Evolutionary conservation across 2,888 invertebrate species (phyloP), one percentile per base, ranked within the genome.

Genomic region (Colletes collaris): DNA sequence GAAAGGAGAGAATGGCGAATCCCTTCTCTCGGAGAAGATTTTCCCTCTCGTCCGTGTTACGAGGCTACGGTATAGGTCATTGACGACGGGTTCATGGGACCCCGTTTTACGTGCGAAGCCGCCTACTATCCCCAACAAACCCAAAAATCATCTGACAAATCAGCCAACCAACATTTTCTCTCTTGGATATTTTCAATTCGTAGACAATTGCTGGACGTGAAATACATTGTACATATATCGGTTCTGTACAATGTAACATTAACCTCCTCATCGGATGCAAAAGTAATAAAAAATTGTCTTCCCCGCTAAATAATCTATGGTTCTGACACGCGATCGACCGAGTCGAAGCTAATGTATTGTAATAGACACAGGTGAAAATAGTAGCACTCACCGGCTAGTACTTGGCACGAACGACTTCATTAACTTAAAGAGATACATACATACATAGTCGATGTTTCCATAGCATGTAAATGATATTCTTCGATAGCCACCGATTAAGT

Each of bases 1-100:
- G 85, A 86, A 87, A 83, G 85, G 85, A 86, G 86, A 87, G 86
- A 86, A 87, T 76, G 87, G 86, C 85, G 79, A 74, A 85, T 86
- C 86, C 86, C 86, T 87, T 86, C 86, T 87, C 85, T 73, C 73
- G 69, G 44, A 74, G 74, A 86, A 62, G 87, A 83, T 85, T 80
- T 85, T 87, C 85, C 78, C 85, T 79, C 83, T 83, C 87, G 74
- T 83, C 60, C 72, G 70, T 67, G 16, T 71, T 75, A 65, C 67
- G 66, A 76, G 76, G 58, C 59, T 37, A 52, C 62, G 70, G 79
- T 81, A 86, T 89, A 89, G 90, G 90, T 90, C 90, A 90, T 85
- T 89, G 86, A 87, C 87, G 86, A 76, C 59, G 72, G 66, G 81
- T 86, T 87, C 86, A 87, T 73, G 88, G 87, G 85, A 86, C 83